phyloP scores from a whole-genome alignment of 2,797 vertebrate genomes.

The Typhlichthys eigenmanni region DNA sequence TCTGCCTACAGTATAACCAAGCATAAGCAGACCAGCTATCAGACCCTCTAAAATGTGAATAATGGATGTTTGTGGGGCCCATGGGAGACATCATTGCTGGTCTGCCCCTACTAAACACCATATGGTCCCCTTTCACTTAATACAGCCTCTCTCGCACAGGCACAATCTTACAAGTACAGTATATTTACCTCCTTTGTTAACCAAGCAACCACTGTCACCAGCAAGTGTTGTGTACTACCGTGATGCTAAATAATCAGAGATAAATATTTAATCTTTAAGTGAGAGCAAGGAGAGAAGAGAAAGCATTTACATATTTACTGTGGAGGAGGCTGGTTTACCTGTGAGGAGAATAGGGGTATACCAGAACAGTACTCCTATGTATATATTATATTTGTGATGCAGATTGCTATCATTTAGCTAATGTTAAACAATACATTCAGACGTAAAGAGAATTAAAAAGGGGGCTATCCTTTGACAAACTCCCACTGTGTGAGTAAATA shows the following conservation, averaged over 20 bases:
- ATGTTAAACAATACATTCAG: slow-evolving; percentile 3
- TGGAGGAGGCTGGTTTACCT: slow-evolving; percentile 6
- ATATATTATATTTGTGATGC: slow-evolving; percentile 4
- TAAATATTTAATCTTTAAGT: slow-evolving; percentile 64
- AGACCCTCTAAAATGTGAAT: slow-evolving; percentile 61
- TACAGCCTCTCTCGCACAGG: not conserved
- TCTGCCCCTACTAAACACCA: slow-evolving; percentile 56
- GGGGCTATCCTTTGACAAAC: not conserved
- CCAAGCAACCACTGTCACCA: slow-evolving; percentile 13
- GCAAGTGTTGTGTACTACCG: not conserved
- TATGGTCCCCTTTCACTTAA: slow-evolving; percentile 54
- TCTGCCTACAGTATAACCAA: slow-evolving; percentile 36
- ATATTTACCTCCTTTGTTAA: not conserved
- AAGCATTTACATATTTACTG: slow-evolving; percentile 52
- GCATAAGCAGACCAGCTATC: slow-evolving; percentile 50
- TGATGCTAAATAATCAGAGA: slow-evolving; percentile 46
- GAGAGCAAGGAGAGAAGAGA: slow-evolving; percentile 27
- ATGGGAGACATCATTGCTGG: slow-evolving; percentile 53
- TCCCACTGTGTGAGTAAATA: slow-evolving; percentile 7
- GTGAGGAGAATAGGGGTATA: slow-evolving; percentile 29
- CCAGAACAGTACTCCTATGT: slow-evolving; percentile 12
- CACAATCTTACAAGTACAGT: slow-evolving; percentile 4
- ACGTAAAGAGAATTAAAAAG: not conserved
- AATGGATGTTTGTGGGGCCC: slow-evolving; percentile 67
- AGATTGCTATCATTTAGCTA: not conserved